Evolutionary conservation across 2,113 vertebrate species (phyloP).

Genomic region (Vidua macroura): DNA sequence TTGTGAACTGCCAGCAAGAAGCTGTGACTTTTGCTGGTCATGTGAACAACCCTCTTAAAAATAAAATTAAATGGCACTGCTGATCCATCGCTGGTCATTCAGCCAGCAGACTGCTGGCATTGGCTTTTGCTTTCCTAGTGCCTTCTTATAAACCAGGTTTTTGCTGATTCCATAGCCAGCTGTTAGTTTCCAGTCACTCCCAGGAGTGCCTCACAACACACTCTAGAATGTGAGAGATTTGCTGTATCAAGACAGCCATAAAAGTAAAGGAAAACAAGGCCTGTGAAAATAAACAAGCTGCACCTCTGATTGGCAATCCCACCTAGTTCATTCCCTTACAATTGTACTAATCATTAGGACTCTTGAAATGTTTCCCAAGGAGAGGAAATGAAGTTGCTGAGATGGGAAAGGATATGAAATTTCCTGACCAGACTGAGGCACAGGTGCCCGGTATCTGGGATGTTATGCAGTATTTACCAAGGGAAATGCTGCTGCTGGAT

Average conservation of each 20-base stretch:
- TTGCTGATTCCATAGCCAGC: background rate
- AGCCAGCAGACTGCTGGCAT: rapidly evolving
- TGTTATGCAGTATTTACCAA: constrained; percentile 78
- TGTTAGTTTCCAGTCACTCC: constrained; percentile 25
- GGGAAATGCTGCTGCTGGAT: constrained; percentile 59
- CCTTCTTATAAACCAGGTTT: background rate
- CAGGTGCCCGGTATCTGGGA: constrained; percentile 80
- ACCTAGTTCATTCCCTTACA: background rate
- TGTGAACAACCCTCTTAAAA: background rate
- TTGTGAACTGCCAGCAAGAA: background rate
- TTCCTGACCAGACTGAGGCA: constrained; percentile 81
- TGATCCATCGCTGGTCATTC: background rate
- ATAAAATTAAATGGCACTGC: background rate
- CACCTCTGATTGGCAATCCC: constrained; percentile 38
- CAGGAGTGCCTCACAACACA: constrained; percentile 43
- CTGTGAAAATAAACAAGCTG: constrained; percentile 67
- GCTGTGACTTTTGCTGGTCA: background rate
- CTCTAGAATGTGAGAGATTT: constrained; percentile 61
- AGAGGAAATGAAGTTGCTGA: constrained; percentile 78
- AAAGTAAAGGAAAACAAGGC: constrained; percentile 58
- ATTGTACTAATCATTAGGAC: constrained; percentile 71
- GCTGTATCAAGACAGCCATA: constrained; percentile 63
- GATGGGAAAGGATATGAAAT: constrained; percentile 85
- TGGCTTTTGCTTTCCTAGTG: background rate
- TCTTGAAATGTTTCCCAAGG: constrained; percentile 74